A percentile compares a stretch with the other conserved stretches of the same genome.
Conservation (phyloP, 2,888 invertebrate species). For the Caenorhabditis japonica region DNA sequence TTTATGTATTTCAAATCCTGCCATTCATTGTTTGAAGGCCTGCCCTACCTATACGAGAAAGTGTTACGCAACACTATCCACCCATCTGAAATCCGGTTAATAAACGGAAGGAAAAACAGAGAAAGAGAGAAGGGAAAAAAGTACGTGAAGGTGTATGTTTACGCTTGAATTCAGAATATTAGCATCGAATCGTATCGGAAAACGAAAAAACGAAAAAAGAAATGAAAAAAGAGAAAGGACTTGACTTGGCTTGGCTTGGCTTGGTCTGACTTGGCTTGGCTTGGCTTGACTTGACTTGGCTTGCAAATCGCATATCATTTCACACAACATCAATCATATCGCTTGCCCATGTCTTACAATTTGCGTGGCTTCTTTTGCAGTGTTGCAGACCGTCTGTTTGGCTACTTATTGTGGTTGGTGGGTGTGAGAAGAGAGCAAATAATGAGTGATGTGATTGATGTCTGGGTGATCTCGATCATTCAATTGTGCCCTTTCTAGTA, state of each 20-base stretch:
- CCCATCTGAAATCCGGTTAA: slow-evolving; percentile 40
- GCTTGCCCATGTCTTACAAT: slow-evolving; percentile 34
- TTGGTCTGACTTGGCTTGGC: no score
- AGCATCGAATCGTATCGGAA: slow-evolving; percentile 37
- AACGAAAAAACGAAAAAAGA: slow-evolving; percentile 7
- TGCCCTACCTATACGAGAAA: no score
- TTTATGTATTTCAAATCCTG: slow-evolving; percentile 50
- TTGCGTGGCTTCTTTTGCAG: slow-evolving; percentile 18
- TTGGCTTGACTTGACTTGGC: no score
- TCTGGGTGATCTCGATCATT: no score
- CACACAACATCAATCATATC: slow-evolving; percentile 50
- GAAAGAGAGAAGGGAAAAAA: no score
- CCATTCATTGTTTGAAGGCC: slow-evolving; percentile 43
- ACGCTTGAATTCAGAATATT: slow-evolving; percentile 51
- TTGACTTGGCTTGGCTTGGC: no score
- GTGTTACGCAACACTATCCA: slow-evolving; percentile 50
- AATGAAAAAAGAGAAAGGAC: slow-evolving; percentile 41
- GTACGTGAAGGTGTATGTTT: slow-evolving; percentile 13
- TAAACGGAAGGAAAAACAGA: slow-evolving; percentile 34
- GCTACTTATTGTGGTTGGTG: slow-evolving; percentile 15
- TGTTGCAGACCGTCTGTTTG: slow-evolving; percentile 11
- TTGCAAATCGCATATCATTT: slow-evolving; percentile 53
- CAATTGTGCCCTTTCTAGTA: no score
- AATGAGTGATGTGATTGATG: background rate
- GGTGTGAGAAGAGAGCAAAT: slow-evolving; percentile 1